These are phyloP conservation scores for Oceanites oceanicus DNA, from an alignment of 2,113 vertebrate species.

Conservation along the genomic window DNA sequence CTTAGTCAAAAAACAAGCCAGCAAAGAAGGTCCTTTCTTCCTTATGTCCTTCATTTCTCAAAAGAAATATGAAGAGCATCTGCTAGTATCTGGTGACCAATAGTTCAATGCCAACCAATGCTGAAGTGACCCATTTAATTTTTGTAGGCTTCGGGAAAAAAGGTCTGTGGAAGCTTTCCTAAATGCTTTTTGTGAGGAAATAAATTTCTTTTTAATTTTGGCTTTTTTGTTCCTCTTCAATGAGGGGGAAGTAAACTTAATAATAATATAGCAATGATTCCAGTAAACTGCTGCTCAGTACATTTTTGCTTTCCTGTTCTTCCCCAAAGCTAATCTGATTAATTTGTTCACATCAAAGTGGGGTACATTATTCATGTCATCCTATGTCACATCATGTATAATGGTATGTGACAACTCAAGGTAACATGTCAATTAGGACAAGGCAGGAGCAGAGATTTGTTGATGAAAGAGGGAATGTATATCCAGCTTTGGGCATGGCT, in stretches of 20 bases:
- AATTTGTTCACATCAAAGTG: background rate
- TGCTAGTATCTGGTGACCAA: background rate
- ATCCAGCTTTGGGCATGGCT: background rate
- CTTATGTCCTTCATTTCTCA: background rate
- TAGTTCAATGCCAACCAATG: background rate
- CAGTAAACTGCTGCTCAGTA: background rate
- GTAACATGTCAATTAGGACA: background rate
- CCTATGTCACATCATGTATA: background rate
- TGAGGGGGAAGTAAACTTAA: background rate
- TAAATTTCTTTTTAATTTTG: background rate
- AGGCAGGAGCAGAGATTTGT: background rate
- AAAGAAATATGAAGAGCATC: background rate
- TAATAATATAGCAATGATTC: background rate
- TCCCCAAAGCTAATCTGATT: background rate
- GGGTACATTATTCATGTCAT: background rate
- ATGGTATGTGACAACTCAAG: conserved; percentile 4
- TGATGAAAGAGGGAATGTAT: background rate
- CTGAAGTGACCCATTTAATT: background rate
- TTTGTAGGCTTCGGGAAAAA: background rate
- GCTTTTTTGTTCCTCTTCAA: background rate
- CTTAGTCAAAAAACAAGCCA: background rate
- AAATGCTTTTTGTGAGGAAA: background rate
- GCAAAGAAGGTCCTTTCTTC: background rate
- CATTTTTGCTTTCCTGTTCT: background rate
- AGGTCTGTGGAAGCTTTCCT: background rate